Evolutionary conservation across 2,113 vertebrate species (phyloP), one percentile per base, ranked within the genome.

Genomic region (Spea bombifrons): DNA sequence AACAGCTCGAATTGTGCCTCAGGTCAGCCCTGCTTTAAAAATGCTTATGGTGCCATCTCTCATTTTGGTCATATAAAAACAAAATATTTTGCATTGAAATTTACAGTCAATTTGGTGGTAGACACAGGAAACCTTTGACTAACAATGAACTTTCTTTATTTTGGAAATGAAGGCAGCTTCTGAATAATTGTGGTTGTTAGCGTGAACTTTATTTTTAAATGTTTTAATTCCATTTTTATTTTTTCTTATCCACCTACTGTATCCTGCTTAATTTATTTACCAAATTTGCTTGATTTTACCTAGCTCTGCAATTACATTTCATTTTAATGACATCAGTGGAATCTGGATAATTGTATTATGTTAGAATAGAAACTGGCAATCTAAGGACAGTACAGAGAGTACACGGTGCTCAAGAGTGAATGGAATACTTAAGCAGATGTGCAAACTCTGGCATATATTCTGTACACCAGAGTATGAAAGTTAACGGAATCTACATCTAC

Each of bases 361-460:
- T 75, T n/a, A 49, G 10, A 70, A 70, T 70, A 61, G 13, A 63
- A 70, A 63, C 52, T 63, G 55, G 66, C 67, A 77, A 50, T 7
- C 8, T 63, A 48, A 66, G 57, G 9, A 47, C 71, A 59, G 48
- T 30, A 66, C 53, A 53, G 46, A 71, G 55, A 78, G 76, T 66
- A 73, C 76, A 66, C 15, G 13, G 44, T 30, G 76, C 72, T 78
- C 76, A 66, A 72, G 76, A 53, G 45, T 49, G 30, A 65, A 47
- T 78, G 76, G 76, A 78, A 72, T 61, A 65, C 59, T 45, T 71
- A 64, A 53, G 69, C 76, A 78, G 59, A 78, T 78, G 76, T 78
- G 53, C 61, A 61, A 61, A 70, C n/a, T 13, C 50, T 68, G 67
- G 75, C 75, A 63, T 8, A 50, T 61, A 65, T 17, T 55, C 30